Evolutionary conservation across 2,797 vertebrate genomes (phyloP).

Genomic region (Chaenodraco wilsoni): DNA sequence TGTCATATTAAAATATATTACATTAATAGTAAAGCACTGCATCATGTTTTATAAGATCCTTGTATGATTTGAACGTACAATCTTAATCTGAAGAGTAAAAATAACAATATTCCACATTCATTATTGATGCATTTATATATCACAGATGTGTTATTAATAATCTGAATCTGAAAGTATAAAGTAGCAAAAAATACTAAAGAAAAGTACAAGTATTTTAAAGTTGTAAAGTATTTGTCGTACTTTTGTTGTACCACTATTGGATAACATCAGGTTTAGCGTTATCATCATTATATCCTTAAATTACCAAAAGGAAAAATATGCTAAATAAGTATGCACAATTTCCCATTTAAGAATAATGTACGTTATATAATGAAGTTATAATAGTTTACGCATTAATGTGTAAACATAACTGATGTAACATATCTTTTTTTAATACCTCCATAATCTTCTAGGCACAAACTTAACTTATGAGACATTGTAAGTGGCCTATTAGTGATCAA

Average conservation of each 20-base stretch:
- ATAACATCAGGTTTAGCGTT: too few relatives aligned
- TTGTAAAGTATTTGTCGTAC: background rate
- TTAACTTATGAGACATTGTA: fast-evolving
- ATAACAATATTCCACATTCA: background rate
- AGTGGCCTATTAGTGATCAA: background rate
- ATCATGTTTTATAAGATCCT: background rate
- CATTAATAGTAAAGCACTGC: background rate
- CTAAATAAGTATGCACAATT: too few relatives aligned
- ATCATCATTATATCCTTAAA: too few relatives aligned
- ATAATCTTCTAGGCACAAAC: background rate
- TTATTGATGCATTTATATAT: too few relatives aligned
- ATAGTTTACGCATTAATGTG: too few relatives aligned
- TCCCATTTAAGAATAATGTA: too few relatives aligned
- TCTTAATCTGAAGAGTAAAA: background rate
- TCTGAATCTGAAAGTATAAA: background rate
- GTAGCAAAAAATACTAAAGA: background rate
- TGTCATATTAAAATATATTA: background rate
- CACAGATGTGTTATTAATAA: too few relatives aligned
- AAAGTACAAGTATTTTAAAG: background rate
- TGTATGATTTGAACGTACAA: background rate
- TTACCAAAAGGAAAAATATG: too few relatives aligned
- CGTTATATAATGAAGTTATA: too few relatives aligned
- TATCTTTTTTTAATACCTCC: too few relatives aligned
- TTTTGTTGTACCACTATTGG: too few relatives aligned
- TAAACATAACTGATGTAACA: too few relatives aligned